Evolutionary conservation across 2,113 vertebrate genomes (phyloP), one percentile per base, ranked within the genome.

Genomic region (Haliaeetus leucogaster): DNA sequence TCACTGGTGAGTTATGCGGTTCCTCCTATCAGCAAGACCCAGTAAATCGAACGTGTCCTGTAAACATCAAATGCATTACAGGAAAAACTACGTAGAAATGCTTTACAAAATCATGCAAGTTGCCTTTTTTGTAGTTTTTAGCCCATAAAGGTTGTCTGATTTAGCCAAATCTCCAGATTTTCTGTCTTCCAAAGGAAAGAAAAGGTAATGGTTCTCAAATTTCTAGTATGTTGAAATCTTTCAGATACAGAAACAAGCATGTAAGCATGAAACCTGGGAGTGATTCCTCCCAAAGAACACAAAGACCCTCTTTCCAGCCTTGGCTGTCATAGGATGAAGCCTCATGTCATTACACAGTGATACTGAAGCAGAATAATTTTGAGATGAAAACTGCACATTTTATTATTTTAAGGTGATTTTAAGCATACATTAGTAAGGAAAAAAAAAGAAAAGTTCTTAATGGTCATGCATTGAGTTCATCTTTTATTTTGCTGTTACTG

Each of bases 1-100:
- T 91, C 87, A 93, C 82, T 45, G n/a, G 27, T 26, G 82, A 91
- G 82, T 68, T 97, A 90, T 92, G 95, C 56, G 82, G 93, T 90
- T 95, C 90, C 78, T 91, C 71, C 62, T 95, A 73, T 30, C 70
- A 74, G 67, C n/a, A 76, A 87, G 73, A 55, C 34, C 20, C 43
- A 48, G 55, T 68, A 90, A 77, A 85, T 58, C 3, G 9, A 88
- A 93, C 1, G 2, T 59, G 34, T 87, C 78, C 82, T 86, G 81
- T 86, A 90, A 90, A 72, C 71, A 56, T 68, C 70, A 79, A 76
- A 77, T 56, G 25, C 15, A 36, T 53, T 62, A 68, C 62, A 88
- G 43, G 42, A 85, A 90, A 77, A 70, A 18, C 19, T 23, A 17
- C 2, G 7, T 43, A 74, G 17, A 79, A 96, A 87, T 19, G 16